A percentile compares a stretch with the other conserved stretches of the same genome.
These are phyloP conservation scores for Saimiri boliviensis DNA, from an alignment of 2,113 vertebrate genomes.

Conservation along the genomic window DNA sequence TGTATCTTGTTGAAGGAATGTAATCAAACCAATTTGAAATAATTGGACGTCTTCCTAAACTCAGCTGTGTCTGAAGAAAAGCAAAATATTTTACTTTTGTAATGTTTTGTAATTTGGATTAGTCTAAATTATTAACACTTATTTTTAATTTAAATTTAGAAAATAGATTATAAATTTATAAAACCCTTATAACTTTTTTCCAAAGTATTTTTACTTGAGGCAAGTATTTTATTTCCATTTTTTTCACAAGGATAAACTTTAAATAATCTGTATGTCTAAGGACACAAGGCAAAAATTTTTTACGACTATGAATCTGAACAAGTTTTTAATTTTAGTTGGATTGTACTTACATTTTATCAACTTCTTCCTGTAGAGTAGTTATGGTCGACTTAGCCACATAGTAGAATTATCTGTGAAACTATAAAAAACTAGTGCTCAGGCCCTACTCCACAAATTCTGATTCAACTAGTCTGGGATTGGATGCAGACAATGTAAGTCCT, in stretches of 20 bases:
- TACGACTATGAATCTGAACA: not conserved
- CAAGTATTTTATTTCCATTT: slow-evolving; percentile 28
- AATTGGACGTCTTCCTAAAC: slow-evolving; percentile 72
- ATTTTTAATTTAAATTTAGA: slow-evolving; percentile 36
- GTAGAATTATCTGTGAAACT: not conserved
- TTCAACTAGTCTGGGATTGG: not conserved
- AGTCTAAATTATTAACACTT: not conserved
- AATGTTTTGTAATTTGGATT: not conserved
- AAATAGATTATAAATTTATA: slow-evolving; percentile 5
- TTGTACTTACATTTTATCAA: not conserved
- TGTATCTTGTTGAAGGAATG: slow-evolving; percentile 77
- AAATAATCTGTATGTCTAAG: not conserved
- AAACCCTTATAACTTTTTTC: not conserved
- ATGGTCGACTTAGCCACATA: not conserved
- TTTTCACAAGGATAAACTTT: slow-evolving; percentile 12
- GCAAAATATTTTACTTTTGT: slow-evolving; percentile 28
- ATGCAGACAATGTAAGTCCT: not conserved
- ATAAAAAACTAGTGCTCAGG: not conserved
- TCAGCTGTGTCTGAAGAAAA: slow-evolving; percentile 70
- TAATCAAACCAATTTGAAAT: slow-evolving; percentile 78
- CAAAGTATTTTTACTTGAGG: not conserved
- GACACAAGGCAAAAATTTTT: slow-evolving; percentile 11
- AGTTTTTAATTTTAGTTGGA: slow-evolving; percentile 5
- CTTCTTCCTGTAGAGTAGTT: not conserved
- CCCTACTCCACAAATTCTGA: not conserved